Conservation (phyloP, 2,113 vertebrate genomes). For the Eonycteris spelaea region DNA sequence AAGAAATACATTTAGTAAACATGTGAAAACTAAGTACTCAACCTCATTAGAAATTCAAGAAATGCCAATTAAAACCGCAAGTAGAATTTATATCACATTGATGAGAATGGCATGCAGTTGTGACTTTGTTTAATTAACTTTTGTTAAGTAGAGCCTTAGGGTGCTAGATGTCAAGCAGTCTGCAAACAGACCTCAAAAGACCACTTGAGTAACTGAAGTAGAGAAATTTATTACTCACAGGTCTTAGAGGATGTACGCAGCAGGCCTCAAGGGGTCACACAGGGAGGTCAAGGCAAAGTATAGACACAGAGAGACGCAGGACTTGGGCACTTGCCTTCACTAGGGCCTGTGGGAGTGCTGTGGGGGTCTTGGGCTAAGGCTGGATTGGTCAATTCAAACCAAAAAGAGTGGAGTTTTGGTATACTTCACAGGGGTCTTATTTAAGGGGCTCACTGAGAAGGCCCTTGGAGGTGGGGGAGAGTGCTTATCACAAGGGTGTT, state of each 20-base stretch:
- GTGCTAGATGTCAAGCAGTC: not conserved
- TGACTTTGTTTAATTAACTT: not conserved
- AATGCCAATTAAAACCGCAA: not conserved
- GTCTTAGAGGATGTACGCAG: not conserved
- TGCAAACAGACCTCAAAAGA: not conserved
- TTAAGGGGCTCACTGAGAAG: not conserved
- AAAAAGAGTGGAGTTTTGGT: not conserved
- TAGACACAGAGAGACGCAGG: not conserved
- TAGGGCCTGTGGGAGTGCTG: not conserved
- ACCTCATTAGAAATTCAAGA: not conserved
- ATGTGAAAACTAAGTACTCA: not conserved
- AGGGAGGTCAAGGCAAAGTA: not conserved
- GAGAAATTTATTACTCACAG: not conserved
- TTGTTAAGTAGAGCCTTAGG: not conserved
- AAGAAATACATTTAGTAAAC: not conserved
- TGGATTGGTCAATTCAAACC: not conserved
- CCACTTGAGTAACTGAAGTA: not conserved
- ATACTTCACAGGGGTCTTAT: not conserved
- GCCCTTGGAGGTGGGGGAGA: not conserved
- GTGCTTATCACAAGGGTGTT: not conserved
- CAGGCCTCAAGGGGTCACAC: not conserved
- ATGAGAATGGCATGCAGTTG: not conserved
- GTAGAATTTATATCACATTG: not conserved
- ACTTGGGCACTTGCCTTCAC: not conserved
- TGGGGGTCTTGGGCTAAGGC: not conserved